Conservation (phyloP, 2,888 invertebrate genomes). For the Andricus curvator region DNA sequence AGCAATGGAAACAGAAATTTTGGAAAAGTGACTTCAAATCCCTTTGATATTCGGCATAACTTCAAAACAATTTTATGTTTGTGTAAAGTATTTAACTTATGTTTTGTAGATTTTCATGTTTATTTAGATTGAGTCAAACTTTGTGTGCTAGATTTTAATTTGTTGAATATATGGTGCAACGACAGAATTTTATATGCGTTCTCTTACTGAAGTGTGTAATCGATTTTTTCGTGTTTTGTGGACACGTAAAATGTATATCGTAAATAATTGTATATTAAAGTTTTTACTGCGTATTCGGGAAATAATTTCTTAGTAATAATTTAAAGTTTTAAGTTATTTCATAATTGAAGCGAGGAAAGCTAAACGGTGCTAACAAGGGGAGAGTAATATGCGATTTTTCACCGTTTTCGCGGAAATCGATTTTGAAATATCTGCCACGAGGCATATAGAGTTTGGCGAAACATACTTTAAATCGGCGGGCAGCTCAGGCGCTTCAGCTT, state of each 20-base stretch:
- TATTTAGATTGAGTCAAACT: neutral
- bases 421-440: too few relatives aligned
- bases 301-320: neutral
- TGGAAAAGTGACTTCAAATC: neutral
- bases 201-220: neutral
- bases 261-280: conserved; percentile 18
- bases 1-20: neutral
- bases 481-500: too few relatives aligned
- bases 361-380: too few relatives aligned
- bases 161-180: neutral
- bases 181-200: conserved; percentile 27
- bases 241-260: conserved; percentile 10
- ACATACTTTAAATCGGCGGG: too few relatives aligned
- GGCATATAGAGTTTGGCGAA: too few relatives aligned
- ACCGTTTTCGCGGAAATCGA: too few relatives aligned
- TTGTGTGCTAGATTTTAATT: neutral
- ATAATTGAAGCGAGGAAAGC: too few relatives aligned
- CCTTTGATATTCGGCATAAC: neutral
- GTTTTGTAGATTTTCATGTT: neutral
- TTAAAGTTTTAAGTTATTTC: too few relatives aligned
- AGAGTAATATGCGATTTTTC: too few relatives aligned
- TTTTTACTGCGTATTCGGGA: neutral
- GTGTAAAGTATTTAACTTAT: neutral
- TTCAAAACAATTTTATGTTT: neutral
- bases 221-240: conserved; percentile 6